phyloP scores from a whole-genome alignment of 2,797 vertebrate species.

The Sebastiscus albofasciatus region DNA sequence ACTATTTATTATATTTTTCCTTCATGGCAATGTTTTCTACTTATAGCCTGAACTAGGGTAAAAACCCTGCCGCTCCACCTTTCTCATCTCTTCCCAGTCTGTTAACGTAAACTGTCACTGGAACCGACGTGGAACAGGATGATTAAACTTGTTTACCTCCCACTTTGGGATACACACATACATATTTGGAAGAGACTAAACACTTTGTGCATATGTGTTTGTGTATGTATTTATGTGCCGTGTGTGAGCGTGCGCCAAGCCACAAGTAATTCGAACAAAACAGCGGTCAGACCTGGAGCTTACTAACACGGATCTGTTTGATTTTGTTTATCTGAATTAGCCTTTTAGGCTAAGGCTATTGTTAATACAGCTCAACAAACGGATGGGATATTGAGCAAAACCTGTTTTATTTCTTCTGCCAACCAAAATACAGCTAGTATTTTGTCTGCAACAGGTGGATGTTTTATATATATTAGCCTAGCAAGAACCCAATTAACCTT shows the following conservation, averaged over 20 bases:
- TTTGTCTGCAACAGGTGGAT: conserved; percentile 9
- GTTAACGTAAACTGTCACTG: conserved; percentile 62
- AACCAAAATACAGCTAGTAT: background rate
- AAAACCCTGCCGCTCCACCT: conserved; percentile 15
- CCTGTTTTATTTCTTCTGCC: background rate
- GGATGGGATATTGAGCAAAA: background rate
- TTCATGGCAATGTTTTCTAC: conserved; percentile 8
- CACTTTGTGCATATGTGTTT: conserved; percentile 26
- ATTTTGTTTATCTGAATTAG: background rate
- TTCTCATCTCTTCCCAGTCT: conserved; percentile 29
- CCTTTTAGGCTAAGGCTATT: background rate
- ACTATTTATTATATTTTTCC: conserved; percentile 48
- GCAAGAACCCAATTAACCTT: background rate
- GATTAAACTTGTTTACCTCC: conserved; percentile 69
- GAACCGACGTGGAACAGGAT: conserved; percentile 53
- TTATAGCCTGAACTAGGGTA: conserved; percentile 12
- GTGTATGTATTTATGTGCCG: conserved; percentile 10
- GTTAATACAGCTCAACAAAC: background rate
- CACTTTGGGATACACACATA: conserved; percentile 32
- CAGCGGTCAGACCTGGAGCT: conserved; percentile 16
- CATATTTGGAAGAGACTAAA: conserved; percentile 47
- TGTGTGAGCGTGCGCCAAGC: conserved; percentile 10
- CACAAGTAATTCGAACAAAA: conserved; percentile 36
- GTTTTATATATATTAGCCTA: background rate
- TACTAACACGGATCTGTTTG: conserved; percentile 3